phyloP scores from a whole-genome alignment of 2,113 vertebrate species.

The Herpailurus yagouaroundi region DNA sequence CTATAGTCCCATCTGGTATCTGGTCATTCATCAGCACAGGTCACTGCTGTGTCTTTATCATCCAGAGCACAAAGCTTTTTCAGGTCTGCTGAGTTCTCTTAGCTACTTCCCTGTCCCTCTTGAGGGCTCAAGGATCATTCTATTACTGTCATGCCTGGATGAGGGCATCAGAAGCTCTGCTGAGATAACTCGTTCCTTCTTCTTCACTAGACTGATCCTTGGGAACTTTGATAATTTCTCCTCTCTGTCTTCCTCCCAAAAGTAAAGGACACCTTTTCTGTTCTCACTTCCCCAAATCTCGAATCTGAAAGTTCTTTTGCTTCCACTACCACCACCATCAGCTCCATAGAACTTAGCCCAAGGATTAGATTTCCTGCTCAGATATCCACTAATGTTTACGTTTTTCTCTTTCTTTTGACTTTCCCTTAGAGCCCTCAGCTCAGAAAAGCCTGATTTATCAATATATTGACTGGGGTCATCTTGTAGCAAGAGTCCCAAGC shows the following conservation, averaged over 20 bases:
- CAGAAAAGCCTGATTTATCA: conserved; percentile 12
- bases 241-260: neutral
- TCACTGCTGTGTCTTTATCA: neutral
- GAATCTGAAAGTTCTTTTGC: neutral
- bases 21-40: neutral
- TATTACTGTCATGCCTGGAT: neutral
- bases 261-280: neutral
- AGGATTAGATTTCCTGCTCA: neutral
- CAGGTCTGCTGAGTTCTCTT: neutral
- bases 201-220: neutral
- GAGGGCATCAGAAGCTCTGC: neutral
- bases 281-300: neutral
- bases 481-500: neutral
- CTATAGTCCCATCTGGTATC: neutral
- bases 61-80: neutral
- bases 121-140: neutral
- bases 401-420: conserved; percentile 5
- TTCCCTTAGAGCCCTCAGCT: neutral
- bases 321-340: neutral
- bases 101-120: neutral
- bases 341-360: neutral
- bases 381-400: neutral
- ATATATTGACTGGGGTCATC: neutral
- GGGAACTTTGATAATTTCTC: neutral
- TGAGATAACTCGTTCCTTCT: neutral